Conservation (phyloP, 2,113 vertebrate genomes). For the Leptobrachium ailaonicum region DNA sequence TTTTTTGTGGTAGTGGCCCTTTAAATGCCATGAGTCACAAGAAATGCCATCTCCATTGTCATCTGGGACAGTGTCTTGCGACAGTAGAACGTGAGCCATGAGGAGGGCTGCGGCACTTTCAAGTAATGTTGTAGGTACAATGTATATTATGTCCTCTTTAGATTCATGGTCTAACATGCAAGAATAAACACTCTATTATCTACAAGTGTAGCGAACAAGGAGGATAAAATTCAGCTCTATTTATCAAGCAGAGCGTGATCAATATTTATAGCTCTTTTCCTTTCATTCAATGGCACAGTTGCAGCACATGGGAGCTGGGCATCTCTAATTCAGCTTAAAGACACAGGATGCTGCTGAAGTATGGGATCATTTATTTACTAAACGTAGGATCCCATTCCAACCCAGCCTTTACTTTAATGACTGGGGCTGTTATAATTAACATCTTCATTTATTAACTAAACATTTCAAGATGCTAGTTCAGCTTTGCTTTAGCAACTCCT, state of each 20-base stretch:
- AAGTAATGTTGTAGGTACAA: not conserved
- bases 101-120: slow-evolving; percentile 4
- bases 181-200: slow-evolving; percentile 24
- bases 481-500: too few species aligned
- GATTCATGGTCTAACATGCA: slow-evolving; percentile 14
- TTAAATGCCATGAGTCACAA: not conserved
- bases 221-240: slow-evolving; percentile 10
- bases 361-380: too few species aligned
- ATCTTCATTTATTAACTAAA: too few species aligned
- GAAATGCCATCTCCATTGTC: slow-evolving; percentile 9
- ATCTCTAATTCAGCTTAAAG: too few species aligned
- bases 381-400: too few species aligned
- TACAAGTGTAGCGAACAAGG: not conserved
- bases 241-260: slow-evolving; percentile 1
- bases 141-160: slow-evolving; percentile 18
- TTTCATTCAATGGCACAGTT: slow-evolving; percentile 3
- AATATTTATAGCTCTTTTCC: not conserved
- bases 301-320: too few species aligned
- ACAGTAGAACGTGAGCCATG: too few species aligned
- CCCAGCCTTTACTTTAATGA: too few species aligned
- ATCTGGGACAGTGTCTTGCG: not conserved
- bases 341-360: too few species aligned
- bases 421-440: too few species aligned
- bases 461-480: too few species aligned
- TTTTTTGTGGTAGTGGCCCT: too few species aligned